Evolutionary conservation across 2,888 invertebrate genomes (phyloP).

Genomic region (Oxyscelio sp.): DNA sequence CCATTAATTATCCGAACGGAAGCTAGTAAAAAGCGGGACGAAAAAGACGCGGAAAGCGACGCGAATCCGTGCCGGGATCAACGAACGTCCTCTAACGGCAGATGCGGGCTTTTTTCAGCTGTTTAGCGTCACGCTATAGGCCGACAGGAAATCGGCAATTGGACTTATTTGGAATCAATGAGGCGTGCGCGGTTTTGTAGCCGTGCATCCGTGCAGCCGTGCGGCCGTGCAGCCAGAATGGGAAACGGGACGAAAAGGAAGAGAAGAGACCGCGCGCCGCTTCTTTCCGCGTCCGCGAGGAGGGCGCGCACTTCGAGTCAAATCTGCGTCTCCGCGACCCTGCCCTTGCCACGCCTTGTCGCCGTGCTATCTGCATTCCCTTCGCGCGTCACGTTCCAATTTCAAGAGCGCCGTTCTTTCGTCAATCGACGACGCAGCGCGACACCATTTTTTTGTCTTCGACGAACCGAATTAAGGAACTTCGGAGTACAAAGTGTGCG

Average conservation of each 20-base stretch:
- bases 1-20: slow-evolving; percentile 48
- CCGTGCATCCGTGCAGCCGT: too few species aligned
- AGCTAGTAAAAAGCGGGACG: slow-evolving; percentile 11
- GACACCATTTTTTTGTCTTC: too few species aligned
- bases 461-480: too few species aligned
- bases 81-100: slow-evolving; percentile 56
- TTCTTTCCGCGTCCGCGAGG: slow-evolving; percentile 21
- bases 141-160: slow-evolving; percentile 21
- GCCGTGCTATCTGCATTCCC: slow-evolving; percentile 57
- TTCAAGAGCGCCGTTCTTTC: slow-evolving; percentile 25
- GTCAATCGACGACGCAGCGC: slow-evolving; percentile 23
- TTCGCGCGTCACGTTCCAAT: slow-evolving; percentile 49
- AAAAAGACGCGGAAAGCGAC: slow-evolving; percentile 22
- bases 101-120: slow-evolving; percentile 23
- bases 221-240: too few species aligned
- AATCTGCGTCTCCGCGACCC: slow-evolving; percentile 37
- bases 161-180: slow-evolving; percentile 2
- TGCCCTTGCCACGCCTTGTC: slow-evolving; percentile 68
- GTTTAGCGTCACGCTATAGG: slow-evolving; percentile 18
- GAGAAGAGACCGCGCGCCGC: too few species aligned
- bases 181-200: not conserved
- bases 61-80: slow-evolving; percentile 27
- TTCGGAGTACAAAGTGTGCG: too few species aligned
- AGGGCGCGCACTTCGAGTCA: slow-evolving; percentile 13
- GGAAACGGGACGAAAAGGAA: too few species aligned